These are phyloP conservation scores for Oceanodroma tethys DNA, from an alignment of 2,113 vertebrate species.

Conservation along the genomic window DNA sequence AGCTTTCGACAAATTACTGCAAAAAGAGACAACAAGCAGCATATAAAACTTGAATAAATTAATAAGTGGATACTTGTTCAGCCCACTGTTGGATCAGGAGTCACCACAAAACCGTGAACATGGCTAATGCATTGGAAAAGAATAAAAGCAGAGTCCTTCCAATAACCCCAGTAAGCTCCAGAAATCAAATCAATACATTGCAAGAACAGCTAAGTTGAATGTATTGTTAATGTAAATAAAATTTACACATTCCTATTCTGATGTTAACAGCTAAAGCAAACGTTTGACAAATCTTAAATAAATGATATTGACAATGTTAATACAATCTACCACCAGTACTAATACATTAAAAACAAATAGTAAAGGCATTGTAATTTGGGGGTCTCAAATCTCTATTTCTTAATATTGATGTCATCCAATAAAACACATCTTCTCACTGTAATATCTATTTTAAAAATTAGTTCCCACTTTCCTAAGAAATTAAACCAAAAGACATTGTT, in stretches of 20 bases:
- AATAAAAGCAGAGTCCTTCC: not conserved
- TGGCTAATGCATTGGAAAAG: not conserved
- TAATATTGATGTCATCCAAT: not conserved
- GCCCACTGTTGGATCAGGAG: not conserved
- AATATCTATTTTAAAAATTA: slow-evolving; percentile 15
- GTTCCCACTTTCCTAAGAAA: slow-evolving; percentile 20
- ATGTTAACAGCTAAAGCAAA: slow-evolving; percentile 34
- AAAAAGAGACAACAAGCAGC: slow-evolving; percentile 58
- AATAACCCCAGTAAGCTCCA: not conserved
- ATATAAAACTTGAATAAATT: slow-evolving; percentile 52
- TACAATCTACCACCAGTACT: not conserved
- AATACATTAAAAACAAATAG: not conserved
- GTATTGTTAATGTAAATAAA: slow-evolving; percentile 2
- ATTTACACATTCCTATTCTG: not conserved
- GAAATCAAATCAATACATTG: slow-evolving; percentile 24
- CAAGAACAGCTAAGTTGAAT: not conserved
- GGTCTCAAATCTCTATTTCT: not conserved
- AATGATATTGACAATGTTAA: not conserved
- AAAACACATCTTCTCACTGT: not conserved
- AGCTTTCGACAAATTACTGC: slow-evolving; percentile 80
- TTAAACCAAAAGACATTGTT: slow-evolving; percentile 24
- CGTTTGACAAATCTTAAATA: not conserved
- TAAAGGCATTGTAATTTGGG: not conserved
- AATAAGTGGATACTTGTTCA: not conserved
- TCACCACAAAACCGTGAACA: not conserved